Evolutionary conservation across 2,797 vertebrate genomes (phyloP).

Genomic region (Acanthurus leucopareius): DNA sequence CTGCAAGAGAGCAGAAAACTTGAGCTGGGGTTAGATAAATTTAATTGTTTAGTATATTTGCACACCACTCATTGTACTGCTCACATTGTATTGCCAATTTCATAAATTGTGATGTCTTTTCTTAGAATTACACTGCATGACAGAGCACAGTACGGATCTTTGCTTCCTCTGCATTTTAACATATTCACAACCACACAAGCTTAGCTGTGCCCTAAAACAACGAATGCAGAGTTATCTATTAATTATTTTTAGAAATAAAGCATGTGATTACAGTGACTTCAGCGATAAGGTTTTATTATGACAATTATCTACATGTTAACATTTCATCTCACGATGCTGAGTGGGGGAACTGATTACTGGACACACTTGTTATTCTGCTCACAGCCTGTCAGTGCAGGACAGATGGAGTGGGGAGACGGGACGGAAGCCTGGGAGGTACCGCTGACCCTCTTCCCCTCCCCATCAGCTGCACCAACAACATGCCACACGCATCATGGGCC

Average conservation of each 20-base stretch:
- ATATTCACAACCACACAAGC: background rate
- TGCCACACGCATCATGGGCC: conserved; percentile 66
- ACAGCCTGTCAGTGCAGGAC: conserved; percentile 71
- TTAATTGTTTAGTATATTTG: background rate
- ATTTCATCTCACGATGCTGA: conserved; percentile 75
- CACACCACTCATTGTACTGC: background rate
- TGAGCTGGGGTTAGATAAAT: background rate
- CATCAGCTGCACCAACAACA: conserved; percentile 71
- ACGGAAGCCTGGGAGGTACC: conserved; percentile 76
- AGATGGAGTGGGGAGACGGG: conserved; percentile 72
- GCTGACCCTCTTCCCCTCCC: conserved; percentile 72
- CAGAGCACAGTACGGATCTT: background rate
- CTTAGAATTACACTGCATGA: background rate
- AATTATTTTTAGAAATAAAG: conserved; percentile 16
- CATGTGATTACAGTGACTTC: conserved; percentile 35
- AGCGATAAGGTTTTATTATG: conserved; percentile 25
- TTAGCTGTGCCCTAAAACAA: background rate
- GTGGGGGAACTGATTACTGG: conserved; percentile 66
- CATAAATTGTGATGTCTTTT: background rate
- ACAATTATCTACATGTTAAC: conserved; percentile 72
- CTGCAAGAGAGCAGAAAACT: background rate
- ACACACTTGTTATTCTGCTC: conserved; percentile 77
- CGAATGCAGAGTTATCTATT: background rate
- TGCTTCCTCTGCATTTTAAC: background rate
- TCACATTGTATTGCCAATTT: background rate